Conservation (phyloP, 2,113 vertebrate genomes). For the Mionectes macconnelli region DNA sequence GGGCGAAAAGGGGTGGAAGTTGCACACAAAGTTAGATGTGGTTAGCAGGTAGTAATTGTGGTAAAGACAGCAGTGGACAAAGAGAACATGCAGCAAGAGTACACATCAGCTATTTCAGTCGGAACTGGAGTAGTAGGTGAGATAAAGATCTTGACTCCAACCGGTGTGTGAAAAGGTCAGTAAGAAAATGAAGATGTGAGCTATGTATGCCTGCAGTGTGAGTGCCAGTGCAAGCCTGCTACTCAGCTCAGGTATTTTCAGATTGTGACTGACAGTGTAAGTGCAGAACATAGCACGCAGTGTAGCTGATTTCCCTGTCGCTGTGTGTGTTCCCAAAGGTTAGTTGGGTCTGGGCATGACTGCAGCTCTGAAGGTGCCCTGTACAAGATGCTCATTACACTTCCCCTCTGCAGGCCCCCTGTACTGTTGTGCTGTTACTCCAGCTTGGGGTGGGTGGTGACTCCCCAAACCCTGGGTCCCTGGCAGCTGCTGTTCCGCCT, state of each 20-base stretch:
- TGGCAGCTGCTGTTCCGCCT: not conserved
- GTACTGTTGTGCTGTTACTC: not conserved
- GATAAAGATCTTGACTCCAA: not conserved
- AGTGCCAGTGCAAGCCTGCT: not conserved
- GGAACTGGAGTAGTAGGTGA: not conserved
- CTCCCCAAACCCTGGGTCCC: not conserved
- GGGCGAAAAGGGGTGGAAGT: not conserved
- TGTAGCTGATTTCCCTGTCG: not conserved
- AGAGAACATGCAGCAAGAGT: not conserved
- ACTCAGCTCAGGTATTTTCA: slow-evolving; percentile 5
- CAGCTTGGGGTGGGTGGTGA: not conserved
- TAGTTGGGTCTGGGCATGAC: not conserved
- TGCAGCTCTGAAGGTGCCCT: not conserved
- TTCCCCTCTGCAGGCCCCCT: not conserved
- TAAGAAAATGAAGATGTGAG: not conserved
- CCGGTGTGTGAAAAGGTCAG: not conserved
- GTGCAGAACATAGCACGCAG: not conserved
- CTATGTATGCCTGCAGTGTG: not conserved
- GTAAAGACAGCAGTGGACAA: not conserved
- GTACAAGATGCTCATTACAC: not conserved
- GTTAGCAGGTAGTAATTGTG: not conserved
- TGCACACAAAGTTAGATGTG: not conserved
- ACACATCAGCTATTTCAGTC: not conserved
- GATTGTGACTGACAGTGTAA: not conserved
- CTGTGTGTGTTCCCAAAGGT: not conserved